A percentile compares a stretch with the other conserved stretches of the same genome.
phyloP scores from a whole-genome alignment of 1,140 invertebrate genomes.

The Polypedilum vanderplanki region DNA sequence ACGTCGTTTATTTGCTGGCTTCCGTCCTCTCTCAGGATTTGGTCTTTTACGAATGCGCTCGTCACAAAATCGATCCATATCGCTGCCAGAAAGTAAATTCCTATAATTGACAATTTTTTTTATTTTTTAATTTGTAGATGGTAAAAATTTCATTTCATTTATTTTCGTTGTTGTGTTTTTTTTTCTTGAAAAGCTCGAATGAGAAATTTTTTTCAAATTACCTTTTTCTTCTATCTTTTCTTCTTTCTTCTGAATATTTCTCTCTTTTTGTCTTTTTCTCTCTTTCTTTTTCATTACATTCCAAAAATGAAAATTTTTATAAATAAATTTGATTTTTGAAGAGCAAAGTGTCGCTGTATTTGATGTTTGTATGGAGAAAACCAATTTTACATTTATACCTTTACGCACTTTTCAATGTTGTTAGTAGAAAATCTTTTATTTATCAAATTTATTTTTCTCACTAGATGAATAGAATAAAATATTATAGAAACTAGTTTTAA shows the following conservation, averaged over 20 bases:
- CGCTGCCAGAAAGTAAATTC: constrained; percentile 71
- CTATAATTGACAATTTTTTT: constrained; percentile 32
- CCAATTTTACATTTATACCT: not conserved
- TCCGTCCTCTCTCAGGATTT: constrained; percentile 66
- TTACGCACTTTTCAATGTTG: not conserved
- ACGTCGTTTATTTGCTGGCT: constrained; percentile 61
- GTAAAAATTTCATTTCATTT: too few relatives aligned
- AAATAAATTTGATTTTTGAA: constrained; percentile 19
- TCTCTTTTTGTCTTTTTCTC: constrained; percentile 31
- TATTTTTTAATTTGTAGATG: constrained; percentile 31
- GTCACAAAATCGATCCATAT: constrained; percentile 67
- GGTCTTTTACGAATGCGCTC: constrained; percentile 57
- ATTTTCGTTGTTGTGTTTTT: too few relatives aligned
- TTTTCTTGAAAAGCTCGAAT: too few relatives aligned
- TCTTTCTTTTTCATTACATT: constrained; percentile 30
- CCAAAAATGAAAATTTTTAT: not conserved
- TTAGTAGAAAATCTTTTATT: too few relatives aligned
- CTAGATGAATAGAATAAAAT: too few relatives aligned
- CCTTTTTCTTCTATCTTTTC: constrained; percentile 32
- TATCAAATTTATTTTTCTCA: too few relatives aligned
- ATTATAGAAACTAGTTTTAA: too few relatives aligned
- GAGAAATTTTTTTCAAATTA: too few relatives aligned
- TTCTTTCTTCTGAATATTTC: constrained; percentile 33
- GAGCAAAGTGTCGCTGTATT: constrained; percentile 20
- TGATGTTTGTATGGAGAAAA: constrained; percentile 27